Conservation (phyloP, 2,888 invertebrate genomes). For the Agrypnus murinus region DNA sequence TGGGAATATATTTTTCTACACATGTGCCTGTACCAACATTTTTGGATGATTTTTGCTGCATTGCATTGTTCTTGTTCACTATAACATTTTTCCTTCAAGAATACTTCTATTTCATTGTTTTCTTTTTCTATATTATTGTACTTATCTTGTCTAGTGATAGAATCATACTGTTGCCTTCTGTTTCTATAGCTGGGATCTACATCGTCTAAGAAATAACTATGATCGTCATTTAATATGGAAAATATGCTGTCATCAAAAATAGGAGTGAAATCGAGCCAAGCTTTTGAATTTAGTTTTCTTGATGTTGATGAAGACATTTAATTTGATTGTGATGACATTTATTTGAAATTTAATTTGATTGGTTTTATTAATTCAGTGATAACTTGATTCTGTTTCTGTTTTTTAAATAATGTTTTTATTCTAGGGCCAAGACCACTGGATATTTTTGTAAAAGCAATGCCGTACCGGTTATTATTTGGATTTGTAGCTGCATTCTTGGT, state of each 20-base stretch:
- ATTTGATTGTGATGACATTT: too few relatives aligned
- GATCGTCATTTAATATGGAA: conserved; percentile 55
- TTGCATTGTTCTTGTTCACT: not conserved
- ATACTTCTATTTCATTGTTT: too few relatives aligned
- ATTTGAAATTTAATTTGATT: too few relatives aligned
- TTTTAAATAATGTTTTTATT: conserved; percentile 1
- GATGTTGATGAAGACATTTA: too few relatives aligned
- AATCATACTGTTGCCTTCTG: not conserved
- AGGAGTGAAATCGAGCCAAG: conserved; percentile 42
- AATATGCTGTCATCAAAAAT: conserved; percentile 52
- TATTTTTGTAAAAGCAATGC: conserved; percentile 91
- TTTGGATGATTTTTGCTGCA: conserved; percentile 56
- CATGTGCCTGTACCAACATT: conserved; percentile 47
- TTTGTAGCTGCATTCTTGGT: conserved; percentile 89
- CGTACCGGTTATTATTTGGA: conserved; percentile 90
- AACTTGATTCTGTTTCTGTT: too few relatives aligned
- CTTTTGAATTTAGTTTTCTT: conserved; percentile 11
- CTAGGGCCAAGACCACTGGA: conserved; percentile 90
- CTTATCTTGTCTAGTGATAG: not conserved
- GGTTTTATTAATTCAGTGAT: too few relatives aligned
- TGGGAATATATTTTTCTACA: conserved; percentile 52
- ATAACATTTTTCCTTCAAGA: not conserved
- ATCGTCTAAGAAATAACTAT: conserved; percentile 52
- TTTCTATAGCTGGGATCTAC: too few relatives aligned
- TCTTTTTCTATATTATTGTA: too few relatives aligned